Evolutionary conservation across 2,113 vertebrate species (phyloP).

Genomic region (Reinhardtius hippoglossoides): DNA sequence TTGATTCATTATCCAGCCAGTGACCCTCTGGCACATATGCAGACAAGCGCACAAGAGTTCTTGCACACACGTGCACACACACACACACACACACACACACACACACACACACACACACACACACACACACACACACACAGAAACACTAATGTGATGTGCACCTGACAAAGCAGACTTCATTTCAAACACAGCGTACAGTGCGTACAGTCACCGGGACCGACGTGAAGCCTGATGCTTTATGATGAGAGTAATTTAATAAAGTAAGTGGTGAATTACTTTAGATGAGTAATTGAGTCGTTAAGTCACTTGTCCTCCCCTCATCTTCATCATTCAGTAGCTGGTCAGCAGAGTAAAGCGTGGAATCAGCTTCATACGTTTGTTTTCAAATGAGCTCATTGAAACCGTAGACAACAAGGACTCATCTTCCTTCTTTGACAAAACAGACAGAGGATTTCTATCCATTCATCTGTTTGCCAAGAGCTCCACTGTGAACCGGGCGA

Average conservation of each 20-base stretch:
- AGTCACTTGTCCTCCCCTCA: not conserved
- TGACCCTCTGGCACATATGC: constrained; percentile 32
- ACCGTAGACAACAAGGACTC: no score
- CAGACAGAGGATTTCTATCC: no score
- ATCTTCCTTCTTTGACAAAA: no score
- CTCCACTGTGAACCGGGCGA: no score
- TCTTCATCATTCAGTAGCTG: not conserved
- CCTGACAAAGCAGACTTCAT: not conserved
- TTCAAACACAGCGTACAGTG: not conserved
- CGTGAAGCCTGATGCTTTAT: not conserved
- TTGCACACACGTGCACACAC: not conserved
- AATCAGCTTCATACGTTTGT: not conserved
- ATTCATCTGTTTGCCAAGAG: no score
- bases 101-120: not conserved
- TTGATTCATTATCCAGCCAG: constrained; percentile 41
- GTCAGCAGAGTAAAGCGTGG: not conserved
- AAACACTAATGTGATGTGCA: not conserved
- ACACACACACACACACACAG: not conserved
- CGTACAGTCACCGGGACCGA: not conserved
- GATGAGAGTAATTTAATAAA: not conserved
- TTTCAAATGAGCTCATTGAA: not conserved
- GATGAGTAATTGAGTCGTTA: not conserved
- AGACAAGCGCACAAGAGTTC: not conserved
- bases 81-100: not conserved
- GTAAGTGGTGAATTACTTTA: not conserved